phyloP scores from a whole-genome alignment of 2,113 vertebrate genomes.

The Vulpes vulpes region DNA sequence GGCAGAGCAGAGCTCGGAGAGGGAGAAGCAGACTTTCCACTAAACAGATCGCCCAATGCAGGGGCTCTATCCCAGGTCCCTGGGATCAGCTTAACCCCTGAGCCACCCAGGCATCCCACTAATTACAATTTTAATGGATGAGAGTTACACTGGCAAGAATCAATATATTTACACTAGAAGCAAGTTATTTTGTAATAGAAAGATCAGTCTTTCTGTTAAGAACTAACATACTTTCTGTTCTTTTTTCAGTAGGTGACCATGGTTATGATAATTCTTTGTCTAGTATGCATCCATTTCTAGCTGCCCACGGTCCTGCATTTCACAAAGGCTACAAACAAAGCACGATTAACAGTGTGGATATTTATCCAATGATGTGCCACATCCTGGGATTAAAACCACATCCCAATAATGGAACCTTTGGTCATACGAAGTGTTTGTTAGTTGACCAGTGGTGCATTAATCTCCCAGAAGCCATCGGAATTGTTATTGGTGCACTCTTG shows the following conservation, averaged over 20 bases:
- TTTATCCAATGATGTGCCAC: slow-evolving; percentile 98
- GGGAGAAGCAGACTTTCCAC: no score
- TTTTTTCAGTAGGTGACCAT: slow-evolving; percentile 94
- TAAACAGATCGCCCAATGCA: no score
- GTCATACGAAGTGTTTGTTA: slow-evolving; percentile 90
- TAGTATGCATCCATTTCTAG: slow-evolving; percentile 98
- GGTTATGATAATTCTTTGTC: slow-evolving; percentile 95
- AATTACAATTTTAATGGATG: not conserved
- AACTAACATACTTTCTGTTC: slow-evolving; percentile 8
- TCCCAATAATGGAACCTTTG: slow-evolving; percentile 94
- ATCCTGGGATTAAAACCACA: slow-evolving; percentile 90
- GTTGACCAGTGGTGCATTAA: slow-evolving; percentile 89
- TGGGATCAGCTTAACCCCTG: no score
- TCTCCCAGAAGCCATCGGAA: slow-evolving; percentile 87
- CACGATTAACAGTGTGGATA: slow-evolving; percentile 91
- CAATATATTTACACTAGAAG: not conserved
- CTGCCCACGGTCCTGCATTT: slow-evolving; percentile 94
- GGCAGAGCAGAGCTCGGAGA: no score
- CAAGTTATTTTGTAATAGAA: not conserved
- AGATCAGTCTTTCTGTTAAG: not conserved
- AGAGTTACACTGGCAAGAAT: not conserved
- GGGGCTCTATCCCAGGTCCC: no score
- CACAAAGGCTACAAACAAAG: slow-evolving; percentile 86
- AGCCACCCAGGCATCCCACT: not conserved
- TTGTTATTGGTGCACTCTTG: slow-evolving; percentile 92